Conservation (phyloP, 2,113 vertebrate genomes). For the Salvelinus fontinalis region DNA sequence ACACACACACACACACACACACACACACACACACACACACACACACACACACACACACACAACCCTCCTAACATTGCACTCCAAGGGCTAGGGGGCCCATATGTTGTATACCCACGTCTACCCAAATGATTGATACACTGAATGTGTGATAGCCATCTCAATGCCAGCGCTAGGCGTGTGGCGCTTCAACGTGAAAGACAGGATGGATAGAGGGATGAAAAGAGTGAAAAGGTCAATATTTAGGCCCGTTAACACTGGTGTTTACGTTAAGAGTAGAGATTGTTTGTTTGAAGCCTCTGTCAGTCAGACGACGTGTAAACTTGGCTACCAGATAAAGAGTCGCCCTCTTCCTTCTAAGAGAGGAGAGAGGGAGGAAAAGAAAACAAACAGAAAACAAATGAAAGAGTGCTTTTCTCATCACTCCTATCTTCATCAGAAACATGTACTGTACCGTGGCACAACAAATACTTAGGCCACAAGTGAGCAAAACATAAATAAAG, state of each 20-base stretch:
- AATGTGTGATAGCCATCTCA: conserved; percentile 62
- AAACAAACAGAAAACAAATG: conserved; percentile 65
- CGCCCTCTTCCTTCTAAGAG: conserved; percentile 41
- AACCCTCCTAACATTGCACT: not conserved
- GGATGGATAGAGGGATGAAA: conserved; percentile 53
- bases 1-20: too few species aligned
- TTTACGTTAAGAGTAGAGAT: conserved; percentile 75
- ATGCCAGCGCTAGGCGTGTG: conserved; percentile 49
- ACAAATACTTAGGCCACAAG: conserved; percentile 72
- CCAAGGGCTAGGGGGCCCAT: conserved; percentile 23
- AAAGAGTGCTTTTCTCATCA: conserved; percentile 39
- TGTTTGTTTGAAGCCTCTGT: conserved; percentile 77
- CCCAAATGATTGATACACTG: conserved; percentile 57
- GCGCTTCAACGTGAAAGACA: conserved; percentile 39
- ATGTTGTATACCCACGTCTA: conserved; percentile 12
- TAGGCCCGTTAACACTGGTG: conserved; percentile 71
- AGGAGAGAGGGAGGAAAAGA: conserved; percentile 52
- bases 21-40: too few species aligned
- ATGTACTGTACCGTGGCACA: conserved; percentile 71
- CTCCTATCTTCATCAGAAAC: conserved; percentile 67
- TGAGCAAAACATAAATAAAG: conserved; percentile 59
- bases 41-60: not conserved
- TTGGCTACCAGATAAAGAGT: conserved; percentile 77
- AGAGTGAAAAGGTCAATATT: conserved; percentile 78
- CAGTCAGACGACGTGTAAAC: conserved; percentile 75